These are phyloP conservation scores for Galeopterus variegatus DNA, from an alignment of 2,113 vertebrate genomes.

Conservation along the genomic window DNA sequence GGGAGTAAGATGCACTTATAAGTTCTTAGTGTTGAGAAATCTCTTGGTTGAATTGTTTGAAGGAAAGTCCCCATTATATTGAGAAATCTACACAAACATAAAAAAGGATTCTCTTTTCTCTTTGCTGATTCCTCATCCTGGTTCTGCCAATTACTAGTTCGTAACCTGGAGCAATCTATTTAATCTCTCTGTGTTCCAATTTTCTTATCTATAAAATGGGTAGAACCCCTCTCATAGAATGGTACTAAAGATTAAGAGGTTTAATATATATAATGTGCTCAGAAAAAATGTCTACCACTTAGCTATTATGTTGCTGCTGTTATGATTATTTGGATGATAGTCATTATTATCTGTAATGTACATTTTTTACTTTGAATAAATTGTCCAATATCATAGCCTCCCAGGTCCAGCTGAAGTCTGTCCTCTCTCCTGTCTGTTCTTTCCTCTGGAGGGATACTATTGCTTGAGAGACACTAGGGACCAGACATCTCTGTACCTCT, in stretches of 20 bases:
- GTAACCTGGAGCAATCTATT: background rate
- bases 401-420: background rate
- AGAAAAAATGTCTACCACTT: background rate
- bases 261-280: background rate
- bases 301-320: background rate
- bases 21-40: background rate
- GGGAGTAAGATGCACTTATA: background rate
- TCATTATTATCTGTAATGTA: background rate
- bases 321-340: background rate
- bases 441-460: background rate
- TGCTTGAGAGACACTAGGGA: background rate
- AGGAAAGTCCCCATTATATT: constrained; percentile 26
- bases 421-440: background rate
- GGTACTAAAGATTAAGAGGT: background rate
- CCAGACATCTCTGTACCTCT: background rate
- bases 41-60: background rate
- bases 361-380: background rate
- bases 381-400: background rate
- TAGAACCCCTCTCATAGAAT: background rate
- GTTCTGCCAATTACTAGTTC: background rate
- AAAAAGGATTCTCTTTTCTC: constrained; percentile 29
- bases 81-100: background rate
- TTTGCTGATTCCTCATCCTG: background rate
- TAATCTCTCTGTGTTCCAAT: background rate
- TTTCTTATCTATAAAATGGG: background rate